Evolutionary conservation across 2,888 invertebrate species (phyloP), one percentile per base, ranked within the genome.

Genomic region (Hofmannophila pseudospretella): DNA sequence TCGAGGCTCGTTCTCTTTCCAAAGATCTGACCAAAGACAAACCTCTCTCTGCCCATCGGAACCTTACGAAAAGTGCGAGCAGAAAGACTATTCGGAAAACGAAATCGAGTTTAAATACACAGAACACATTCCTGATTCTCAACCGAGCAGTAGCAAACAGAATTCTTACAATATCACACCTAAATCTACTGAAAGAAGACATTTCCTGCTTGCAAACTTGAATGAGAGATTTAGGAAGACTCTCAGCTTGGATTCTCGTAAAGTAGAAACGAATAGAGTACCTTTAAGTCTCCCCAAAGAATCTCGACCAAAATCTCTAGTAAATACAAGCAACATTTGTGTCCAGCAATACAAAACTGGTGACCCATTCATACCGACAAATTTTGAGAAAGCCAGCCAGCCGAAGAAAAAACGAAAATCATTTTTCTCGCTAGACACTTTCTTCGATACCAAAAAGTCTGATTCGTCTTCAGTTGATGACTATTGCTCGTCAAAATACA

Each of bases 401-500:
- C 79, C 78, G 1, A 87, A 87, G 48, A 88, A 87, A 47, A 87
- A 85, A 57, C 67, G 87, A 4, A 87, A 84, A 50, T 87, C 87
- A 0, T 87, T 88, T 49, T 88, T 88, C 47, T 87, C 88, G 0
- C 50, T 88, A n/a, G 88, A 88, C 39, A 85, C 86, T 4, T 87
- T 88, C 51, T 86, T 88, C 34, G 87, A 88, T 49, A 69, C 78
- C 0, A 84, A 87, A 59, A 80, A 79, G 47, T 88, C 88, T 32
- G 88, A 87, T 41, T 77, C 82, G 1, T 87, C 88, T 10, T 87
- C 88, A 0, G 64, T 84, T 39, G 88, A 88, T 42, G 88, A 88
- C 48, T 88, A 81, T 40, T 84, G 82, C 43, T 88, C 88, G 0
- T 88, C 88, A 0, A 88, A 88, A 61, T 88, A 88, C 49, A 86